Percentiles rank a stretch among this genome's conserved stretches.
These are phyloP conservation scores for Antennarius striatus DNA, from an alignment of 2,113 vertebrate genomes.

Conservation along the genomic window DNA sequence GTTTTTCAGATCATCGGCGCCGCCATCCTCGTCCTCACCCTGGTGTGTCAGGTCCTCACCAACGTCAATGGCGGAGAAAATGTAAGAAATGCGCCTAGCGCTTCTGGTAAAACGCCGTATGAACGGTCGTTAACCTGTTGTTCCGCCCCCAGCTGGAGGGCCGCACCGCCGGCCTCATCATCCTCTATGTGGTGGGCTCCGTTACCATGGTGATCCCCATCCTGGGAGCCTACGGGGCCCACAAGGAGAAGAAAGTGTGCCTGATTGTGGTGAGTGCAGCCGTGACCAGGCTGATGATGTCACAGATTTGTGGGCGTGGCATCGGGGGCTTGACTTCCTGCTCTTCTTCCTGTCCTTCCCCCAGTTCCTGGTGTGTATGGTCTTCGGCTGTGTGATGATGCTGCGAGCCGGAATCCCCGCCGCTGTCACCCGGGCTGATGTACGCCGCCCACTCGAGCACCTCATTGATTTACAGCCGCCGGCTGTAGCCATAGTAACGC, in stretches of 20 bases:
- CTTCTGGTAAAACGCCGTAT: no score
- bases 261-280: constrained; percentile 57
- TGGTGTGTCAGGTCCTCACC: constrained; percentile 17
- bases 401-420: not conserved
- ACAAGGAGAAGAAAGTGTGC: constrained; percentile 37
- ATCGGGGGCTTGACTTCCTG: not conserved
- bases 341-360: not conserved
- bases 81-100: constrained; percentile 17
- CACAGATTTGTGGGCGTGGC: no score
- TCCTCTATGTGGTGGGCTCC: constrained; percentile 32
- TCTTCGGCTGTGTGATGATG: constrained; percentile 46
- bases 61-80: accelerated
- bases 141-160: constrained; percentile 16
- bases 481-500: no score
- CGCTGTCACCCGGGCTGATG: not conserved
- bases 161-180: not conserved
- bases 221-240: constrained; percentile 62
- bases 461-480: no score
- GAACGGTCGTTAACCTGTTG: not conserved
- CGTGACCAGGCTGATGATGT: not conserved
- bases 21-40: constrained; percentile 23
- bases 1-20: constrained; percentile 44
- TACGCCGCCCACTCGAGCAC: constrained; percentile 5
- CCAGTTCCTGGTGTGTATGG: constrained; percentile 64
- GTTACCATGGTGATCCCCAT: constrained; percentile 44